Evolutionary conservation across 2,113 vertebrate species (phyloP).

Genomic region (Podarcis muralis): DNA sequence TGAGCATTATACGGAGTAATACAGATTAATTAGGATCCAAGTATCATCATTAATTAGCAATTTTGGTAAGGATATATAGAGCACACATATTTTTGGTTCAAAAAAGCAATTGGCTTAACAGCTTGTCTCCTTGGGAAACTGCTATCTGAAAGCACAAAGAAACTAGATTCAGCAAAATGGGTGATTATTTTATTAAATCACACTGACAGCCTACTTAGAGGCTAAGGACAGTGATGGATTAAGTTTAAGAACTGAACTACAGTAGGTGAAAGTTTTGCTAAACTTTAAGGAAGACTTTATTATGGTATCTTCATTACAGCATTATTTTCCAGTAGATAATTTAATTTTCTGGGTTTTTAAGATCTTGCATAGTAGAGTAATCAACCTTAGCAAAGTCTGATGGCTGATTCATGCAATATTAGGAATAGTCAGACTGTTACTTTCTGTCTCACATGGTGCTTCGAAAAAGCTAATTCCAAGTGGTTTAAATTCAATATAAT

Average conservation of each 20-base stretch:
- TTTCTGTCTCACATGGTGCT: background rate
- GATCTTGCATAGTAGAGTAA: background rate
- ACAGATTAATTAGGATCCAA: background rate
- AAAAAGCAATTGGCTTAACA: background rate
- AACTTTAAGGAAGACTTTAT: background rate
- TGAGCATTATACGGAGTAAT: background rate
- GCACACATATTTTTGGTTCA: background rate
- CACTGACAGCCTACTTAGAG: background rate
- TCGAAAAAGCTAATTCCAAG: background rate
- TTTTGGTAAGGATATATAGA: background rate
- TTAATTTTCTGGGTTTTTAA: no score
- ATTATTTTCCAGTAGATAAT: background rate
- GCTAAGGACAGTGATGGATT: background rate
- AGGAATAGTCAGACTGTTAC: background rate
- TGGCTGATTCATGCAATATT: background rate
- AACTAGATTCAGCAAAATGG: background rate
- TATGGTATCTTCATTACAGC: background rate
- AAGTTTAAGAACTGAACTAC: background rate
- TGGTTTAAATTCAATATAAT: no score
- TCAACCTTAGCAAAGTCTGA: background rate
- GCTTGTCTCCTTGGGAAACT: background rate
- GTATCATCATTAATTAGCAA: background rate
- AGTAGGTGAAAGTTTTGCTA: background rate
- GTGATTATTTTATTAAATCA: slow-evolving; percentile 3
- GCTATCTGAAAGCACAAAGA: background rate